Conservation (phyloP, 2,113 vertebrate species). For the Cyrtonyx montezumae region DNA sequence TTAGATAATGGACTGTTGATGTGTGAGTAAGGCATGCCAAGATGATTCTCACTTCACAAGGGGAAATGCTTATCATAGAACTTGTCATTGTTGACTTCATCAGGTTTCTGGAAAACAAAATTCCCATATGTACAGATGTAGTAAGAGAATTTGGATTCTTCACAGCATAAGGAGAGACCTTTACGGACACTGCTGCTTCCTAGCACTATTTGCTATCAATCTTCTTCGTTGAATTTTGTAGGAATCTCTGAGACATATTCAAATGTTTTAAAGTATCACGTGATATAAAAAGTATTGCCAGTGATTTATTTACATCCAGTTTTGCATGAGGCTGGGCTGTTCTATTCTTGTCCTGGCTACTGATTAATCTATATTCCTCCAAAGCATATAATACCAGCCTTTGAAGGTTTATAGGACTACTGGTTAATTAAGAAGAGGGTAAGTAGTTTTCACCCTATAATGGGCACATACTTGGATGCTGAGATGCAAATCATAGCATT, state of each 20-base stretch:
- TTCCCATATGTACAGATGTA: not conserved
- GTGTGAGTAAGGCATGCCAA: not conserved
- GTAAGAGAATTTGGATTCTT: not conserved
- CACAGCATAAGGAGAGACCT: not conserved
- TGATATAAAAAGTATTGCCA: not conserved
- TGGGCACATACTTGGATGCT: not conserved
- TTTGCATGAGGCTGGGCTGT: not conserved
- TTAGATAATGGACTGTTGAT: not conserved
- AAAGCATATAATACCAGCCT: not conserved
- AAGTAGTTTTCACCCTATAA: not conserved
- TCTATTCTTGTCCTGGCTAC: not conserved
- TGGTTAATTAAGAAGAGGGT: not conserved
- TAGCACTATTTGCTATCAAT: not conserved
- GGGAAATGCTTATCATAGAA: not conserved
- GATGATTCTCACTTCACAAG: not conserved
- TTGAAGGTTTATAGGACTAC: not conserved
- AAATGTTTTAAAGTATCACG: not conserved
- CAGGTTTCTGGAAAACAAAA: not conserved
- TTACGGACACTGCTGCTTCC: not conserved
- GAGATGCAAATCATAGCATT: slow-evolving; percentile 24
- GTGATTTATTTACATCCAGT: not conserved
- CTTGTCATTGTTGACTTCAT: not conserved
- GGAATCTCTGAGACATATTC: not conserved
- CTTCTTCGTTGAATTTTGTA: not conserved
- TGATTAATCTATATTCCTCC: not conserved